Conservation (phyloP, 2,113 vertebrate species). For the Pollimyrus isidori region DNA sequence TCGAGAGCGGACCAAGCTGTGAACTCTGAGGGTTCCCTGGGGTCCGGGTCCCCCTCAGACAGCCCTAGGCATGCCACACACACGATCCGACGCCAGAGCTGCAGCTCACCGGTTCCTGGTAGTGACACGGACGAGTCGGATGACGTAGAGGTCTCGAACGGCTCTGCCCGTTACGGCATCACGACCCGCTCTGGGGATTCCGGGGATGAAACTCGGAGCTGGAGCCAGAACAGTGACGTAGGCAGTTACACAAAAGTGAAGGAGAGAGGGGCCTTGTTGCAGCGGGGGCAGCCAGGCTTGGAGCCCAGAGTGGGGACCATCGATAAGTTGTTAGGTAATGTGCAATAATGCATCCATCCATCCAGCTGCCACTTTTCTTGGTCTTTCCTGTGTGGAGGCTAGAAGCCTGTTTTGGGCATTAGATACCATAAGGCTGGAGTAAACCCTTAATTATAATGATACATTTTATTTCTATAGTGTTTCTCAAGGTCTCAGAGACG, state of each 20-base stretch:
- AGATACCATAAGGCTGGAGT: not conserved
- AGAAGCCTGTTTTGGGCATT: not conserved
- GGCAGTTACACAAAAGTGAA: conserved; percentile 11
- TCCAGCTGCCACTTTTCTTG: not conserved
- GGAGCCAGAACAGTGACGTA: not conserved
- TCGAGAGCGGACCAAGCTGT: not conserved
- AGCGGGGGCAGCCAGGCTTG: not conserved
- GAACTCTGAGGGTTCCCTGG: conserved; percentile 25
- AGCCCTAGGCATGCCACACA: conserved; percentile 15
- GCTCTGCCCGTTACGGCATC: conserved; percentile 21
- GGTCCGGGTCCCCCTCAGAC: conserved; percentile 26
- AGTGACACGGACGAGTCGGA: conserved; percentile 74
- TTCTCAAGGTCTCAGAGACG: no score
- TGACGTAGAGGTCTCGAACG: conserved; percentile 59
- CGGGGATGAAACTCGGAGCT: conserved; percentile 52
- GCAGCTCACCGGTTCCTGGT: conserved; percentile 16
- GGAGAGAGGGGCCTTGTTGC: not conserved
- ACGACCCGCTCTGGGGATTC: not conserved
- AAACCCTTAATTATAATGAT: not conserved
- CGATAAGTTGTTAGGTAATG: conserved; percentile 66
- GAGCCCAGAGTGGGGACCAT: conserved; percentile 33
- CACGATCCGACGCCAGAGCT: not conserved
- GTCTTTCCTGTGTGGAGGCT: not conserved
- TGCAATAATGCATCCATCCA: not conserved
- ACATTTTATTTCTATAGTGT: no score